phyloP scores from a whole-genome alignment of 1,140 invertebrate species.

The Octopus sinensis region DNA sequence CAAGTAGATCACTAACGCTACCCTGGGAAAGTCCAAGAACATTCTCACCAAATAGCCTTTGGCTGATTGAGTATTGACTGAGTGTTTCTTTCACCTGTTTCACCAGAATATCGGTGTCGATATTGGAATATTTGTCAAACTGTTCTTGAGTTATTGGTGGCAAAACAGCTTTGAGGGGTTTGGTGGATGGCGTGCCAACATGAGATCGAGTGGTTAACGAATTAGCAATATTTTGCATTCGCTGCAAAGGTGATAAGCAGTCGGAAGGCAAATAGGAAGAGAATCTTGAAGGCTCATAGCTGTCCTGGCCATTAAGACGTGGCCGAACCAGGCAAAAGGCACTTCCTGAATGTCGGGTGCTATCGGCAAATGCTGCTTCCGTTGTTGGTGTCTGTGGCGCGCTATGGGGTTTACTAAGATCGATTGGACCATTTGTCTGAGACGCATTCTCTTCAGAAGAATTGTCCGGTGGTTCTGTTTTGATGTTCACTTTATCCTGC shows the following conservation, averaged over 20 bases:
- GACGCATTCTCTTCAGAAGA: constrained; percentile 35
- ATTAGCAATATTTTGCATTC: constrained; percentile 97
- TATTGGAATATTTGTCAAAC: constrained; percentile 95
- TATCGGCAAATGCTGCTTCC: constrained; percentile 34
- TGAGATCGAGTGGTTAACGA: constrained; percentile 75
- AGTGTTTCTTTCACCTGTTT: constrained; percentile 93
- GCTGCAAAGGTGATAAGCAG: constrained; percentile 76
- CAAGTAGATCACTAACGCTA: constrained; percentile 94
- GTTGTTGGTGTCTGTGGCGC: constrained; percentile 42
- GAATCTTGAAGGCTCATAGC: constrained; percentile 69
- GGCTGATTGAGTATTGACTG: constrained; percentile 97
- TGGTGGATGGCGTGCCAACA: constrained; percentile 62
- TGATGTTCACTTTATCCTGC: constrained; percentile 31
- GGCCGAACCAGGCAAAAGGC: constrained; percentile 80
- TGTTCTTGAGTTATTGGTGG: constrained; percentile 98
- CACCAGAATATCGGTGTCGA: constrained; percentile 98
- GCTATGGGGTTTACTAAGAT: constrained; percentile 43
- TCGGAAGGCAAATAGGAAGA: constrained; percentile 25
- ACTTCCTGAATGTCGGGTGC: constrained; percentile 70
- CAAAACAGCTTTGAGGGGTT: constrained; percentile 90
- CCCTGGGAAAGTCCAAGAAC: constrained; percentile 85
- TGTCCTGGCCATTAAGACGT: constrained; percentile 56
- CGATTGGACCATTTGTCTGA: constrained; percentile 43
- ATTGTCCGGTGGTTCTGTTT: constrained; percentile 45
- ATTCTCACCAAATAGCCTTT: constrained; percentile 94